Percentiles rank a stretch among this genome's conserved stretches.
phyloP scores from a whole-genome alignment of 2,113 vertebrate species.

The Pantherophis guttatus region DNA sequence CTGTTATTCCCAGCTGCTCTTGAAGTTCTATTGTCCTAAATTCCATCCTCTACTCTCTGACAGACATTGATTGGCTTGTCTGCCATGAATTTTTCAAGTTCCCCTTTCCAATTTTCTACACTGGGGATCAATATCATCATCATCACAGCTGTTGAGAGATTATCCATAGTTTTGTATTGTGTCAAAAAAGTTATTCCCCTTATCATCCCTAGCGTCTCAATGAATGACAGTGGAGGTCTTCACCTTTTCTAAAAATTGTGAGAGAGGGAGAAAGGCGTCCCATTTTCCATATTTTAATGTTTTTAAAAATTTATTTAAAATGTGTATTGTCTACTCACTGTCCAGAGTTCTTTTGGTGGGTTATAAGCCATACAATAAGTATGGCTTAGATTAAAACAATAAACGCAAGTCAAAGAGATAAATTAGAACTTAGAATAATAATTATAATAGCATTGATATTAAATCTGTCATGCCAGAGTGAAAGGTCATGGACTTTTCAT shows the following conservation, averaged over 20 bases:
- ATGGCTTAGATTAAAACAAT: neutral
- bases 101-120: neutral
- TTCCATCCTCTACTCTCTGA: neutral
- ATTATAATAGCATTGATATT: neutral
- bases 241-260: neutral
- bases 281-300: neutral
- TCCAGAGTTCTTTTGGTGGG: neutral
- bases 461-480: neutral
- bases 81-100: neutral
- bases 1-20: neutral
- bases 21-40: neutral
- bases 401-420: neutral
- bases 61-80: neutral
- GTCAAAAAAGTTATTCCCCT: neutral
- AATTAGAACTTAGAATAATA: neutral
- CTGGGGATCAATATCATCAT: neutral
- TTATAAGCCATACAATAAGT: neutral
- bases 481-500: neutral
- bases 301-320: neutral
- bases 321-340: neutral
- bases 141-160: neutral
- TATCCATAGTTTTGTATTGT: neutral
- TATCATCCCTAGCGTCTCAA: neutral
- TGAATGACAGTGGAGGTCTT: neutral
- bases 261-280: neutral